Conservation (phyloP, 2,888 invertebrate genomes). For the Pecten maximus region DNA sequence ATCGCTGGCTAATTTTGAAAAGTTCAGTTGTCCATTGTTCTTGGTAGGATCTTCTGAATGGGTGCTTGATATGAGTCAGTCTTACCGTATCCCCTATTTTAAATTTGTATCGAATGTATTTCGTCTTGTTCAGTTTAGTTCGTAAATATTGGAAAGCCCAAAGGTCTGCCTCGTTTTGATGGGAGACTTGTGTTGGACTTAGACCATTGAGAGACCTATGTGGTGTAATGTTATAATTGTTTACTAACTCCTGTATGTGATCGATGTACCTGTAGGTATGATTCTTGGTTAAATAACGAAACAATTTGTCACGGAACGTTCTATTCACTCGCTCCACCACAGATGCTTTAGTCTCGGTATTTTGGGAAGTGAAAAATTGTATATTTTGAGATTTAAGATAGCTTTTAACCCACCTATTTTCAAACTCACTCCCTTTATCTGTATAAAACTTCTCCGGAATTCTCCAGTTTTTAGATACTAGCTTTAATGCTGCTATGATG, state of each 20-base stretch:
- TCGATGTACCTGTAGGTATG: constrained; percentile 36
- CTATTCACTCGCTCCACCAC: constrained; percentile 46
- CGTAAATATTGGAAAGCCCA: constrained; percentile 50
- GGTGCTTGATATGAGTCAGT: constrained; percentile 38
- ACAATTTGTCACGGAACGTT: constrained; percentile 39
- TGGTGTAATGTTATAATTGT: constrained; percentile 36
- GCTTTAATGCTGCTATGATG: constrained; percentile 46
- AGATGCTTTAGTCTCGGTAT: constrained; percentile 41
- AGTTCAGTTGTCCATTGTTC: too few species aligned
- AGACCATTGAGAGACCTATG: neutral
- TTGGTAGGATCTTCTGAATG: too few species aligned
- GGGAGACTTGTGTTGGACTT: constrained; percentile 49
- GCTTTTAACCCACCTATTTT: neutral
- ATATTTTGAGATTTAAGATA: constrained; percentile 24
- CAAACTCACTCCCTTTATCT: constrained; percentile 49
- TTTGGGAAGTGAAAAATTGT: constrained; percentile 46
- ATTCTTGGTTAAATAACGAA: constrained; percentile 44
- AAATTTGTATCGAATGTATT: constrained; percentile 42
- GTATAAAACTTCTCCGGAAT: constrained; percentile 40
- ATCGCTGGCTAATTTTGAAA: too few species aligned
- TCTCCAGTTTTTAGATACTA: constrained; percentile 36
- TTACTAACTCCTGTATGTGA: constrained; percentile 21
- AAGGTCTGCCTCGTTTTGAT: constrained; percentile 50
- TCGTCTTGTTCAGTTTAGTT: constrained; percentile 38
- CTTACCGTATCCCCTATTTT: constrained; percentile 49